phyloP scores from a whole-genome alignment of 1,140 invertebrate genomes.

The Globodera rostochiensis region DNA sequence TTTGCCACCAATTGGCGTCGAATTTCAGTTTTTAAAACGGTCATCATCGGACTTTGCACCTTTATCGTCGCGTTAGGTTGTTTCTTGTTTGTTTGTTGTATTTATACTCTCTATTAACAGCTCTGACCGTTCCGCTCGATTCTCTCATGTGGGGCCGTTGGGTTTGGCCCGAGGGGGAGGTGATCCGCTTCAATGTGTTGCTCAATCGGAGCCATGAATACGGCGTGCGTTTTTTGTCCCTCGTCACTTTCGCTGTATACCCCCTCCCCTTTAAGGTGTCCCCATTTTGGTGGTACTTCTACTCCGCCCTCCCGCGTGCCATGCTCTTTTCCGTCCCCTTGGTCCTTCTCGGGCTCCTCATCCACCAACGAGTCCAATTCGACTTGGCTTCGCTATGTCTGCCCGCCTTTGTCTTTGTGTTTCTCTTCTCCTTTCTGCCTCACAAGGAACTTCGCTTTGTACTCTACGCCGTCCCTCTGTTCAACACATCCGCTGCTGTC shows the following conservation, averaged over 20 bases:
- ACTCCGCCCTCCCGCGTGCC: constrained; percentile 88
- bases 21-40: constrained; percentile 66
- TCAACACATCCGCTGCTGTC: constrained; percentile 86
- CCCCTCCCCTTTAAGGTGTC: constrained; percentile 32
- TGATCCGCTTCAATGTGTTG: constrained; percentile 88
- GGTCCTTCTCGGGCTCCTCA: constrained; percentile 78
- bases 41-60: constrained; percentile 73
- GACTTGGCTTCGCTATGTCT: constrained; percentile 70
- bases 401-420: constrained; percentile 76
- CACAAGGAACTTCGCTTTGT: constrained; percentile 98
- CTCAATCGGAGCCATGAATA: constrained; percentile 92
- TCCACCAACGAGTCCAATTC: constrained; percentile 69
- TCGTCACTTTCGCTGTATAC: not conserved
- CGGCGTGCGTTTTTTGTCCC: constrained; percentile 75
- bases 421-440: constrained; percentile 88
- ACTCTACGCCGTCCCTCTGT: constrained; percentile 89
- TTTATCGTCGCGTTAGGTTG: constrained; percentile 69
- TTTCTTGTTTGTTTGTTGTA: not conserved
- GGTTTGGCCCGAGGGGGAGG: constrained; percentile 96
- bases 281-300: constrained; percentile 97
- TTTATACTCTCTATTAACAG: constrained; percentile 64
- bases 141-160: constrained; percentile 87
- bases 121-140: constrained; percentile 80
- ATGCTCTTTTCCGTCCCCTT: constrained; percentile 80
- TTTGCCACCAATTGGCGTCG: constrained; percentile 71